Evolutionary conservation across 2,888 invertebrate genomes (phyloP).

Genomic region (Pandemis heparana): DNA sequence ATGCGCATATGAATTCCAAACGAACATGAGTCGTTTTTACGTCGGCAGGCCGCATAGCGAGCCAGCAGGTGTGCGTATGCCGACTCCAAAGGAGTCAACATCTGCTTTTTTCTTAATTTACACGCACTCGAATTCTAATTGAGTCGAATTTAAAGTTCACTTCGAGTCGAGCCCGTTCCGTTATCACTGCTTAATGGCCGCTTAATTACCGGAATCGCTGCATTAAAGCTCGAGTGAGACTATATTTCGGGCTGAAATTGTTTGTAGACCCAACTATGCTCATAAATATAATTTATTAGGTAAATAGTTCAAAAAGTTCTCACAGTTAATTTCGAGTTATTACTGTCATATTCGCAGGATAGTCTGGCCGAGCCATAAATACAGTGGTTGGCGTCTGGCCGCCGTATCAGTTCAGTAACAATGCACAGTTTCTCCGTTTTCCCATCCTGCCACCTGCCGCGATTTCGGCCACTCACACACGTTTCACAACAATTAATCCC

Average conservation of each 20-base stretch:
- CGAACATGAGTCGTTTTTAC: constrained; percentile 21
- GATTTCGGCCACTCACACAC: constrained; percentile 55
- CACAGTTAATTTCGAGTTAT: constrained; percentile 37
- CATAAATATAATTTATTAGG: constrained; percentile 20
- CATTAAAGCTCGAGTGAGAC: constrained; percentile 49
- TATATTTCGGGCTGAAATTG: constrained; percentile 28
- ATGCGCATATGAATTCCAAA: constrained; percentile 18
- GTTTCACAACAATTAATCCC: constrained; percentile 76
- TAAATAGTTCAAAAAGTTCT: constrained; percentile 26
- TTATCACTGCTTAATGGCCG: constrained; percentile 54
- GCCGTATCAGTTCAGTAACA: constrained; percentile 33
- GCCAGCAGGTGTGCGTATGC: constrained; percentile 51
- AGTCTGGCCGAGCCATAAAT: constrained; percentile 29
- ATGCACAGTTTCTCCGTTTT: constrained; percentile 48
- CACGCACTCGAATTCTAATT: constrained; percentile 73
- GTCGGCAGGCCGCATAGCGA: constrained; percentile 50
- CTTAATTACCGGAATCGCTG: constrained; percentile 55
- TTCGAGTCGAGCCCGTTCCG: constrained; percentile 50
- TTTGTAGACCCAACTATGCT: constrained; percentile 19
- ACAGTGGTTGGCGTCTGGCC: constrained; percentile 27
- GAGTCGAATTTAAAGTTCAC: constrained; percentile 63
- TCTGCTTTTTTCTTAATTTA: constrained; percentile 81
- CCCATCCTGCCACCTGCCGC: constrained; percentile 53
- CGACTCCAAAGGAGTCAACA: constrained; percentile 71
- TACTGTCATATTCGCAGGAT: constrained; percentile 40